Evolutionary conservation across 2,797 vertebrate species (phyloP).

Genomic region (Carcharodon carcharias): DNA sequence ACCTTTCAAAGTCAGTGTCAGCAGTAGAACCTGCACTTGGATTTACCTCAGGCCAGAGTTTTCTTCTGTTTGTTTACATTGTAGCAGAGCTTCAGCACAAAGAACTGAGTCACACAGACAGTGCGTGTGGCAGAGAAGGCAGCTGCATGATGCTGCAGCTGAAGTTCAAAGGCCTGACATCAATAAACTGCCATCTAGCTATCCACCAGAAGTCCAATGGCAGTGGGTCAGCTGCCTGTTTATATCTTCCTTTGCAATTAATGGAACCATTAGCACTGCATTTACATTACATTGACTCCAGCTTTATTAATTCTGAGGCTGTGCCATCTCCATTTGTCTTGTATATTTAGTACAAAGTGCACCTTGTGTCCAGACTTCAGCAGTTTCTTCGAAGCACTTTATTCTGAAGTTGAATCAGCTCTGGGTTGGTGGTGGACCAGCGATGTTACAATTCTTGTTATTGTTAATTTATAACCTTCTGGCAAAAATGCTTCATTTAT

Average conservation of each 20-base stretch:
- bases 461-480: not conserved
- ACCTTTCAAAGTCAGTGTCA: not conserved
- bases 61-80: slow-evolving; percentile 10
- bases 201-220: slow-evolving; percentile 20
- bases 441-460: not conserved
- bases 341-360: not conserved
- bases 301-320: not conserved
- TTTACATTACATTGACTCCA: not conserved
- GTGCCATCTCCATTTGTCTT: not conserved
- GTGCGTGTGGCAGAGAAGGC: not conserved
- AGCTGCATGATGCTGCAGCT: not conserved
- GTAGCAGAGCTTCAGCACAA: not conserved
- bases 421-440: too few species aligned
- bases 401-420: not conserved
- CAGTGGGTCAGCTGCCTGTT: slow-evolving; percentile 26
- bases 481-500: not conserved
- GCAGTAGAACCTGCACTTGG: slow-evolving; percentile 18
- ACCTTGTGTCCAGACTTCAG: not conserved
- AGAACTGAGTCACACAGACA: not conserved
- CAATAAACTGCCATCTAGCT: slow-evolving; percentile 16
- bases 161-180: slow-evolving; percentile 25
- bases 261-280: not conserved
- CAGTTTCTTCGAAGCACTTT: not conserved
- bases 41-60: not conserved
- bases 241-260: not conserved